Base-by-base conservation (phyloP, 2,797 vertebrate species). In the Okamejei kenojei region DNA sequence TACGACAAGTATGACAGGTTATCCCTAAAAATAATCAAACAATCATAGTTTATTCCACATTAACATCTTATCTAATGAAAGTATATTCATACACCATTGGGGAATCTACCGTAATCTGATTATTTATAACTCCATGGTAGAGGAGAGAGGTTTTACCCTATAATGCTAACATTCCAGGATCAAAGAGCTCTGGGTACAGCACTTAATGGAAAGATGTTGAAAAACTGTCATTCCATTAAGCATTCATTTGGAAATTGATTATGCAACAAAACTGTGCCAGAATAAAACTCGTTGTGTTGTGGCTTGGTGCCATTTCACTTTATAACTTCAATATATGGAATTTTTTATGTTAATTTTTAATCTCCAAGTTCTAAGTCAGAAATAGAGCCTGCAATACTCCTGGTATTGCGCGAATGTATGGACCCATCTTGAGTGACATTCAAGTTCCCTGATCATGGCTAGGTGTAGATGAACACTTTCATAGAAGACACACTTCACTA, bases 21-120 rank as follows among this genome's bases (percentile, higher is more conserved):
- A 17, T 86, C 82, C n/a, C 58, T 86, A 63, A 15, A 86, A 86
- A 86, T 29, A 86, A 63, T 86, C n/a, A 86, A 63, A 86, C 61
- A 86, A 61, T n/a, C 13, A 11, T 29, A 26, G 23, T 84, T 63
- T 84, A 63, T 86, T 86, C 82, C 15, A 86, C n/a, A 29, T n/a
- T 13, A 86, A 19, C 63, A 13, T 54, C n/a, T 86, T 86, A 61
- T 63, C 63, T 26, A 84, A 84, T 29, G 9, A 29, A 11, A 84
- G 54, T 84, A 63, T 19, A 63, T 32, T 86, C 29, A 86, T 32
- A 4, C 82, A 63, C 8, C 63, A 1, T 29, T n/a, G 54, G 82
- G n/a, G 82, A 86, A 61, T 0, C n/a, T 86, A 29, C 65, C 29
- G 61, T 6, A 9, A 61, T 23, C 11, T 86, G 82, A 86, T 63